These are phyloP conservation scores for Forbesichthys agassizii DNA, from an alignment of 2,113 vertebrate species.

Conservation along the genomic window DNA sequence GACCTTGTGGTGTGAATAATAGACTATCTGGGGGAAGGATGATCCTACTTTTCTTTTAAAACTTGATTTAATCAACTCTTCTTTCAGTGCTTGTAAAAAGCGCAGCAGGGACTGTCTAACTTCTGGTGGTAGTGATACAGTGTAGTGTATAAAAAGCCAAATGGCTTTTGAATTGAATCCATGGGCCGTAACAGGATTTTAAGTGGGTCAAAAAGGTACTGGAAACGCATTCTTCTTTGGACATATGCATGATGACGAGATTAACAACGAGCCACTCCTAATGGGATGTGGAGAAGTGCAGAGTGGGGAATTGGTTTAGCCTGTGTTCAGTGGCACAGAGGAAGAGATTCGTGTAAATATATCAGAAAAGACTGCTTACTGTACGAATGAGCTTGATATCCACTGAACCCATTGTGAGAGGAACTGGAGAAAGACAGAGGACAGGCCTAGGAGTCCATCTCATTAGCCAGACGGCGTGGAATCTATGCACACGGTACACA, in stretches of 20 bases:
- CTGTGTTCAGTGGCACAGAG: too few relatives aligned
- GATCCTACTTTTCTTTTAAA: background rate
- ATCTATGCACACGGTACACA: background rate
- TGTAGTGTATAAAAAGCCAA: conserved; percentile 23
- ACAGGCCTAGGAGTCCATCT: background rate
- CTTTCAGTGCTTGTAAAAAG: too few relatives aligned
- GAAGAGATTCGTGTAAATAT: background rate
- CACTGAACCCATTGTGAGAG: background rate
- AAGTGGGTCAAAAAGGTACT: conserved; percentile 30
- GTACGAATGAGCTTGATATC: too few relatives aligned
- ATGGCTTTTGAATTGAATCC: conserved; percentile 11
- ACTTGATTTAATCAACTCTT: background rate
- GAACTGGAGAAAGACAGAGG: background rate
- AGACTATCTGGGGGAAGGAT: background rate
- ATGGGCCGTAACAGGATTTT: conserved; percentile 4
- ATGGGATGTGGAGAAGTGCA: conserved; percentile 5
- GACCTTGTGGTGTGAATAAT: background rate
- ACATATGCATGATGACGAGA: conserved; percentile 14
- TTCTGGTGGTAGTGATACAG: background rate
- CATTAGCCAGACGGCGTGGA: background rate
- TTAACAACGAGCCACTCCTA: conserved; percentile 7
- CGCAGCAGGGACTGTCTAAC: too few relatives aligned
- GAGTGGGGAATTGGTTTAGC: background rate
- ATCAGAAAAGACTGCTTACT: too few relatives aligned
- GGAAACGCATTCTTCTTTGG: conserved; percentile 15